These are phyloP conservation scores for Patella depressa DNA, from an alignment of 2,888 invertebrate species.

Conservation along the genomic window DNA sequence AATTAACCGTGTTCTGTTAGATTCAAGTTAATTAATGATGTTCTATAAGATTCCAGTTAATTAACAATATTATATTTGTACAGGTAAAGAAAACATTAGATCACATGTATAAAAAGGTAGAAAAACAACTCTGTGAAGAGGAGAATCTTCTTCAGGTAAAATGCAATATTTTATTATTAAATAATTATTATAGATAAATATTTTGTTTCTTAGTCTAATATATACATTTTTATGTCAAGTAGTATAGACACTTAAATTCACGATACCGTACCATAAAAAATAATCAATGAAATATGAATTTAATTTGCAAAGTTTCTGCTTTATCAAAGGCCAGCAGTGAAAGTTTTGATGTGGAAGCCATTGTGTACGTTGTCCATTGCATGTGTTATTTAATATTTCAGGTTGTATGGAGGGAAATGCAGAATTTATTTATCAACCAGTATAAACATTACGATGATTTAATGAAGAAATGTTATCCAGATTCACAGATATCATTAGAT, in stretches of 20 bases:
- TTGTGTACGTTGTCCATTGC: too few species aligned
- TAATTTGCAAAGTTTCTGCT: background rate
- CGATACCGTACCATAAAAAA: too few species aligned
- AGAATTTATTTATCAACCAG: conserved; percentile 97
- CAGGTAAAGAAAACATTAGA: conserved; percentile 91
- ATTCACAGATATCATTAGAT: conserved; percentile 92
- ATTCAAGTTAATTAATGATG: background rate
- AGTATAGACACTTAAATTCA: too few species aligned
- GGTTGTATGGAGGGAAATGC: conserved; percentile 99
- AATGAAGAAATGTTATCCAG: conserved; percentile 95
- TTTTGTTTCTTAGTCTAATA: too few species aligned
- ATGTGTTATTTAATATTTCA: conserved; percentile 68
- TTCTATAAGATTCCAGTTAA: background rate
- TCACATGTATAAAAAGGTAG: conserved; percentile 93
- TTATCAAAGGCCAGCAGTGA: background rate
- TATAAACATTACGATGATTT: conserved; percentile 93
- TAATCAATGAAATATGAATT: background rate
- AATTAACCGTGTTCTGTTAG: background rate
- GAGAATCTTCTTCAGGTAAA: conserved; percentile 83
- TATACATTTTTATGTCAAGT: too few species aligned
- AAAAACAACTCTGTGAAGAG: conserved; percentile 93
- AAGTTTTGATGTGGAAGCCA: too few species aligned
- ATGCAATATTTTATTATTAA: too few species aligned
- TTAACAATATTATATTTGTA: conserved; percentile 25
- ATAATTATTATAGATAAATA: too few species aligned